Evolutionary conservation across 2,113 vertebrate species (phyloP).

Genomic region (Eulacestoma nigropectus): DNA sequence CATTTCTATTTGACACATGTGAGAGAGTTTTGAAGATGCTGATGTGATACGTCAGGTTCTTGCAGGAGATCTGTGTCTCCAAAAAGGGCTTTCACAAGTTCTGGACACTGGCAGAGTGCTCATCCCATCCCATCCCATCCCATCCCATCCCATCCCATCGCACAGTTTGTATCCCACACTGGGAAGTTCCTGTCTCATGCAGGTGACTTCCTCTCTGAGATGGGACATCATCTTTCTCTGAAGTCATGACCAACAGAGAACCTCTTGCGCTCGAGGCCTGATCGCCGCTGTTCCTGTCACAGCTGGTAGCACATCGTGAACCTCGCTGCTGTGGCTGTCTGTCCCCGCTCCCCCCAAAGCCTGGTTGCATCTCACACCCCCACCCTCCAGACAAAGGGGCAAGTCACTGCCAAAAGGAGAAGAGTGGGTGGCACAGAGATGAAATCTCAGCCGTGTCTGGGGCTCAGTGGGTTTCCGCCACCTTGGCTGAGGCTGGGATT

Average conservation of each 20-base stretch:
- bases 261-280: rapidly evolving
- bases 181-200: background rate
- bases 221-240: background rate
- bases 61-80: background rate
- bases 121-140: background rate
- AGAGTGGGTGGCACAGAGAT: slow-evolving; percentile 54
- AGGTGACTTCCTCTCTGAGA: background rate
- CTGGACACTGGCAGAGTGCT: background rate
- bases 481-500: slow-evolving; percentile 57
- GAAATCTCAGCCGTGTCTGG: slow-evolving; percentile 59
- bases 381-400: background rate
- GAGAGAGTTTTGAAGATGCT: background rate
- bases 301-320: background rate
- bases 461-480: slow-evolving; percentile 61
- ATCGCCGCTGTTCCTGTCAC: background rate
- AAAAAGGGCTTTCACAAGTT: background rate
- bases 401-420: background rate
- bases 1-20: background rate
- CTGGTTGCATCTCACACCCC: background rate
- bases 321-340: background rate
- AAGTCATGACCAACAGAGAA: background rate
- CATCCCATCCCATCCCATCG: rapidly evolving
- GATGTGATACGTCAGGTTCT: background rate
- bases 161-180: too few species aligned
- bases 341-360: background rate